phyloP scores from a whole-genome alignment of 1,140 invertebrate genomes.

The Charaxes varanes region DNA sequence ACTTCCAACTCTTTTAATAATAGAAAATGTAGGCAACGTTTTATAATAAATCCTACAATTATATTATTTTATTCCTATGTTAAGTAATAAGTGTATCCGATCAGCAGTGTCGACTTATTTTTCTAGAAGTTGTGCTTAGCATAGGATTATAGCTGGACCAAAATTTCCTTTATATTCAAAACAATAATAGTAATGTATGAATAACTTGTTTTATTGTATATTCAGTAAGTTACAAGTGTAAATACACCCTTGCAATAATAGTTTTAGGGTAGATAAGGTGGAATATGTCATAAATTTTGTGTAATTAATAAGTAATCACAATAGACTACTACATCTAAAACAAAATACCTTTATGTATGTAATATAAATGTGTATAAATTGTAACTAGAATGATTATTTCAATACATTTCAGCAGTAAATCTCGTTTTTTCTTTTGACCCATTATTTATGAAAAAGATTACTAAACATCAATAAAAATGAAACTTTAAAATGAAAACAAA shows the following conservation, averaged over 20 bases:
- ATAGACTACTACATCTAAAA: constrained; percentile 38
- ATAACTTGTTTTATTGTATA: constrained; percentile 52
- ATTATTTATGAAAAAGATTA: no score
- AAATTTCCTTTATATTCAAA: constrained; percentile 65
- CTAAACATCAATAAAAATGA: no score
- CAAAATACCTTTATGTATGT: constrained; percentile 53
- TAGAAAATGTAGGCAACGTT: constrained; percentile 14
- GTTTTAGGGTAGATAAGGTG: constrained; percentile 43
- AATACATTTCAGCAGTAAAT: constrained; percentile 66
- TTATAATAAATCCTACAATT: constrained; percentile 12
- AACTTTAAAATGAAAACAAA: no score
- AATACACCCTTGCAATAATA: constrained; percentile 68
- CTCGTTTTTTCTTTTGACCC: constrained; percentile 17
- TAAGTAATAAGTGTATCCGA: constrained; percentile 30
- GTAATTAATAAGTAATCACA: constrained; percentile 56
- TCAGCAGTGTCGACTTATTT: constrained; percentile 54
- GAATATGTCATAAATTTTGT: constrained; percentile 41
- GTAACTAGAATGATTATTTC: constrained; percentile 66
- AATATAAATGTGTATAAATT: constrained; percentile 67
- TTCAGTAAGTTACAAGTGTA: constrained; percentile 49
- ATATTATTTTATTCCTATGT: constrained; percentile 26
- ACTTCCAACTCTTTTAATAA: constrained; percentile 3
- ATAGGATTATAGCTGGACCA: constrained; percentile 71
- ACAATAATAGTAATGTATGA: constrained; percentile 43
- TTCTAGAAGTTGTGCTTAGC: constrained; percentile 61